Evolutionary conservation across 2,113 vertebrate species (phyloP).

Genomic region (Panthera tigris): DNA sequence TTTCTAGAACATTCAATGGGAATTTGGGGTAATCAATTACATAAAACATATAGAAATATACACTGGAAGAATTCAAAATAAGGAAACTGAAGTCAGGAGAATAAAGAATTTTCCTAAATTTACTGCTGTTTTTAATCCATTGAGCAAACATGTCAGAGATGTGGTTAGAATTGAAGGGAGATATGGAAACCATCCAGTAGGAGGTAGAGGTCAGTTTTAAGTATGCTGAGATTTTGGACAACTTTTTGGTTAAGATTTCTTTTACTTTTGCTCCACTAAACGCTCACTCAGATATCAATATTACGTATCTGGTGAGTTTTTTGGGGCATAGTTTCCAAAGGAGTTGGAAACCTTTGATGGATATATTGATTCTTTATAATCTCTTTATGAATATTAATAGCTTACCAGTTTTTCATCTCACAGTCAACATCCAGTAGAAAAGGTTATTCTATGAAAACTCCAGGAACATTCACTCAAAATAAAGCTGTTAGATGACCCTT

Average conservation of each 20-base stretch:
- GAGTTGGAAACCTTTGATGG: neutral
- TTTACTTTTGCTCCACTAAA: neutral
- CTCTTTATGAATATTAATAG: neutral
- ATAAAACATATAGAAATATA: neutral
- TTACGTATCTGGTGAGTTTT: neutral
- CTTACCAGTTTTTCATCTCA: neutral
- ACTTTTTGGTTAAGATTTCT: neutral
- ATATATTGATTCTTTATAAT: neutral
- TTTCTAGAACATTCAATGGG: neutral
- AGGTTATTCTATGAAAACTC: neutral
- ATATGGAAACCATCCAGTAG: neutral
- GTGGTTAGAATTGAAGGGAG: neutral
- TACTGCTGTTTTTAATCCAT: neutral
- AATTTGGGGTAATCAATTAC: neutral
- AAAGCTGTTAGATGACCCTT: neutral
- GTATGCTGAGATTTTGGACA: neutral
- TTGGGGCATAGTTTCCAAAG: no score
- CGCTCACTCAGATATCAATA: neutral
- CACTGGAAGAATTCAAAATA: neutral
- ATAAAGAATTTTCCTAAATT: neutral
- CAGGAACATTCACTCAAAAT: neutral
- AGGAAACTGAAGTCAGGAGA: neutral
- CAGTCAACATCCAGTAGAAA: neutral
- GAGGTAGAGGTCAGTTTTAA: neutral
- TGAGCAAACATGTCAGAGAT: neutral